Evolutionary conservation across 1,140 invertebrate genomes (phyloP), one percentile per base, ranked within the genome.

Genomic region (Drosophila orena): DNA sequence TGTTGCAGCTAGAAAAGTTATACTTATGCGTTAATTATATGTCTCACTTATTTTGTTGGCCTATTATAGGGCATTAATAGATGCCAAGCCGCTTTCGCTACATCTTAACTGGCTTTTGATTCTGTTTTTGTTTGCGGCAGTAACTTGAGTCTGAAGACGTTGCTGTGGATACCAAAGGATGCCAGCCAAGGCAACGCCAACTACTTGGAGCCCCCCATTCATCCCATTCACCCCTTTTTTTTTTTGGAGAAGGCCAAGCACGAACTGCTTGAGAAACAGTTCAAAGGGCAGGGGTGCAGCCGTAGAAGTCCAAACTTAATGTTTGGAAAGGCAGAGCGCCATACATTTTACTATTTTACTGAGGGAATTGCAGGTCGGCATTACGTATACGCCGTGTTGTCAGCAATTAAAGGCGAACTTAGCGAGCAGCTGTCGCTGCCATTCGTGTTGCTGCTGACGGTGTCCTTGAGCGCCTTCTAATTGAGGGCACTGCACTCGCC

Each of bases 401-500:
- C 55, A 60, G 43, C 81, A 84, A 85, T 84, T 85, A 84, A 84
- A 79, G 65, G 52, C 62, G 20, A 79, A 81, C 74, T 68, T 69
- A 46, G 44, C 68, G n/a, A 54, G 38, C 76, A 60, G 74, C 77
- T 74, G 76, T 79, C 79, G 68, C 64, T 78, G 75, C 46, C 59
- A 61, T 59, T 61, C 54, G 59, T 60, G 79, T 49, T 78, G 74
- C 59, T 64, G 68, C 37, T 46, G 77, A 24, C 60, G 56, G 3
- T 88, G 81, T 81, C 85, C 84, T 88, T 88, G 84, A 68, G 43
- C 80, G 83, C 75, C 61, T 83, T 81, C 68, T 83, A 88, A 86
- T 86, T 83, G 79, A 86, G 83, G 83, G 79, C 83, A 86, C 57
- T 86, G 83, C 83, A 86, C 83, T 86, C 84, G 61, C 59, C 60